A percentile compares a stretch with the other conserved stretches of the same genome.
These are phyloP conservation scores for Pyrocoelia pectoralis DNA, from an alignment of 2,888 invertebrate genomes.

Conservation along the genomic window DNA sequence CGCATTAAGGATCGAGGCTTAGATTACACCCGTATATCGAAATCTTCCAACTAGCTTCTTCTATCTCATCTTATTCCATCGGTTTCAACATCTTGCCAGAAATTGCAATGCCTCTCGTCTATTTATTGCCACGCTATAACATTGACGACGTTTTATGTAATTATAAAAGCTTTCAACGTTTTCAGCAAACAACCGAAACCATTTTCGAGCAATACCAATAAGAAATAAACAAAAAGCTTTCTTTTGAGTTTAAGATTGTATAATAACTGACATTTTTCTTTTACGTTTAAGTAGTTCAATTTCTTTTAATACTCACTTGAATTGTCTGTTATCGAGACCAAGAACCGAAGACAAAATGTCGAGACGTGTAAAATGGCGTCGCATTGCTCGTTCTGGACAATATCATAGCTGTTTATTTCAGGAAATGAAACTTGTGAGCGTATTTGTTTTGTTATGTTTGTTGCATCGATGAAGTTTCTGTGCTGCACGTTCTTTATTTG, in stretches of 20 bases:
- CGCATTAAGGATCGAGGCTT: slow-evolving; percentile 47
- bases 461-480: slow-evolving; percentile 46
- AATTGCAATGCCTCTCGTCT: slow-evolving; percentile 34
- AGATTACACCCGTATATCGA: slow-evolving; percentile 48
- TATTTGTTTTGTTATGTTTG: slow-evolving; percentile 51
- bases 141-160: slow-evolving; percentile 13
- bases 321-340: slow-evolving; percentile 34
- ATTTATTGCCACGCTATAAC: slow-evolving; percentile 18
- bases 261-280: slow-evolving; percentile 26
- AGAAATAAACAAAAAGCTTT: neutral
- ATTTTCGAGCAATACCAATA: neutral
- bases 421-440: slow-evolving; percentile 54
- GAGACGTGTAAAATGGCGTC: slow-evolving; percentile 50
- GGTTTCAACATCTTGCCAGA: slow-evolving; percentile 50
- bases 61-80: slow-evolving; percentile 50
- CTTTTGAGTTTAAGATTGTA: neutral
- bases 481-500: slow-evolving; percentile 29
- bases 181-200: neutral
- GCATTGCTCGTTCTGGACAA: slow-evolving; percentile 47
- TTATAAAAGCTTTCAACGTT: slow-evolving; percentile 13
- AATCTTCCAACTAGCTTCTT: slow-evolving; percentile 39
- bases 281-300: slow-evolving; percentile 24
- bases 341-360: slow-evolving; percentile 47
- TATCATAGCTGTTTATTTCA: slow-evolving; percentile 54
- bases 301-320: slow-evolving; percentile 28